Evolutionary conservation across 2,797 vertebrate species (phyloP), one percentile per base, ranked within the genome.

Genomic region (Sebastes elongatus): DNA sequence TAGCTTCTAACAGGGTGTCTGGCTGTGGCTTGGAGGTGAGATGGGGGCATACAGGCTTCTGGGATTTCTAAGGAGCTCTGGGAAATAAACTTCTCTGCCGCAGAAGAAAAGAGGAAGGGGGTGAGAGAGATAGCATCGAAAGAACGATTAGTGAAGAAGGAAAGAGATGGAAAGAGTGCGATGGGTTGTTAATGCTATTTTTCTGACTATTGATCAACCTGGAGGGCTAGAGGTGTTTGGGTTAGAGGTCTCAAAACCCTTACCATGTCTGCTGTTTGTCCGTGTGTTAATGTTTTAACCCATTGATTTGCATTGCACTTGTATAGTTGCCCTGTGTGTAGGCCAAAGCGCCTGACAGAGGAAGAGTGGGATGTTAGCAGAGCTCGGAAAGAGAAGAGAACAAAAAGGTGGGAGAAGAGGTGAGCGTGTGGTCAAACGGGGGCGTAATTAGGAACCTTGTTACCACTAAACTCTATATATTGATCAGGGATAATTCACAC

Each of bases 181-280:
- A 92, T 80, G 78, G 84, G 72, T 78, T 89, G 85, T 87, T 93
- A 90, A 93, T 88, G 86, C 68, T 81, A 83, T 92, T 90, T 92
- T 92, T 80, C 78, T 83, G 74, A 77, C 71, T 94, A 95, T 95
- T 92, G 94, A 95, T 94, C 90, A 90, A 86, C 75, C 89, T 88
- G 87, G 71, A 88, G 89, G 89, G 88, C 72, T 70, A 52, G 82
- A 87, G 85, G 83, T 89, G 83, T 84, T 85, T 72, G 77, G 93
- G 93, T 93, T 87, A 93, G 82, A 93, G 91, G 89, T 94, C 85
- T 62, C 23, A 59, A 53, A 83, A 85, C 69, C 70, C 71, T 82
- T 86, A 83, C 91, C 90, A 90, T 88, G 78, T 89, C 88, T 89
- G 76, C 81, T 84, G 71, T 79, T 61, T 57, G 73, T 86, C 80